Evolutionary conservation across 2,888 invertebrate genomes (phyloP).

Genomic region (Cephus pulcher): DNA sequence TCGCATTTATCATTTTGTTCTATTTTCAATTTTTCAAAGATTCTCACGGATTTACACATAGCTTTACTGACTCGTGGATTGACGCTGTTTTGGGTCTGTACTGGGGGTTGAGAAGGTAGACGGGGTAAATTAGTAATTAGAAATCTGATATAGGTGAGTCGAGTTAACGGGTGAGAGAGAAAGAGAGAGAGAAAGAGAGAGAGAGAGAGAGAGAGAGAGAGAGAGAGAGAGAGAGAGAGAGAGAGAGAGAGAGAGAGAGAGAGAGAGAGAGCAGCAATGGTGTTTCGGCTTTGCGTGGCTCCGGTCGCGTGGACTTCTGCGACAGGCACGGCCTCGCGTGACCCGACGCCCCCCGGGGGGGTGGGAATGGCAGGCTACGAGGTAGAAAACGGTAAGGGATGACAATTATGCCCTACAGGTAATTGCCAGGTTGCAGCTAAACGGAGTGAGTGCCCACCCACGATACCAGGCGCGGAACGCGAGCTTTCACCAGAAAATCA

Average conservation of each 20-base stretch:
- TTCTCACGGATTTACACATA: not conserved
- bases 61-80: not conserved
- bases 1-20: too few species aligned
- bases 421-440: slow-evolving; percentile 62
- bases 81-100: not conserved
- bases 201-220: slow-evolving; percentile 31
- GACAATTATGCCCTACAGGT: slow-evolving; percentile 65
- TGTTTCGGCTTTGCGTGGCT: slow-evolving; percentile 64
- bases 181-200: slow-evolving; percentile 51
- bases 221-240: slow-evolving; percentile 55
- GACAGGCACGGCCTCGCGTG: slow-evolving; percentile 67
- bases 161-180: slow-evolving; percentile 31
- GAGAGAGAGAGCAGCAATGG: slow-evolving; percentile 40
- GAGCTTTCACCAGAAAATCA: slow-evolving; percentile 55
- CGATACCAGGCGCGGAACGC: slow-evolving; percentile 41
- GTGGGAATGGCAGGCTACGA: slow-evolving; percentile 24
- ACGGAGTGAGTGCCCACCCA: slow-evolving; percentile 51
- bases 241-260: slow-evolving; percentile 33
- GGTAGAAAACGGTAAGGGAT: slow-evolving; percentile 59
- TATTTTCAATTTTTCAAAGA: not conserved
- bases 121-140: slow-evolving; percentile 64
- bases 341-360: slow-evolving; percentile 49
- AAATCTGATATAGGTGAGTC: slow-evolving; percentile 62
- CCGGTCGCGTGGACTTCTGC: slow-evolving; percentile 63
- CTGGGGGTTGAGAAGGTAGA: not conserved